Base-by-base conservation (phyloP, 2,113 vertebrate species). In the Dendrocopos noguchii region DNA sequence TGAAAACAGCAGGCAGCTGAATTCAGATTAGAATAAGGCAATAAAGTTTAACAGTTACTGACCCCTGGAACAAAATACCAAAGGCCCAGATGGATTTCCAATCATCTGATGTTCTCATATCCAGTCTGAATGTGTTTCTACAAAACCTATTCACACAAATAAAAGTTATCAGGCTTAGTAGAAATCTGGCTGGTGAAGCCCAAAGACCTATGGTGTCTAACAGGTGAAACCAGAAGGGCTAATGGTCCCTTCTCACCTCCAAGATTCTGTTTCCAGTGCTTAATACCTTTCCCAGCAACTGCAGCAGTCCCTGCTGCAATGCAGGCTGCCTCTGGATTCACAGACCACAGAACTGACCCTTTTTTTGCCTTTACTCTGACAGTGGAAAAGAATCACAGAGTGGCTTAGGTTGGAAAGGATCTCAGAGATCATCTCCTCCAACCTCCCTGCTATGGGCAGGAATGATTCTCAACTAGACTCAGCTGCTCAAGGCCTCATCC, bases 11-110 rank as follows among this genome's bases (percentile, higher is more conserved):
- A 55, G 34, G 60, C 46, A 85, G 27, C 85, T 76, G 18, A 93
- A 93, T 83, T 74, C 72, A 63, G 31, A 91, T 80, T 74, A 63
- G 67, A 85, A 80, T 55, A 77, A 85, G 19, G 19, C n/a, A 95
- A 63, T 63, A 76, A 87, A 77, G 85, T 66, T 82, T 77, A 93
- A 80, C 67, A 85, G 39, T 66, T 80, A 82, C 72, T 83, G 56
- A 74, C 79, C 84, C 27, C 56, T 75, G 46, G 67, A 85, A 74
- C 7, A 39, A 92, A 94, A 85, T 55, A 59, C 31, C 72, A 80
- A 60, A 72, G 42, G 56, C 87, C 36, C 34, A 70, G 75, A 87
- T 18, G 33, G 75, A 70, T 87, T 82, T 87, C 28, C n/a, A 70
- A 2, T 53, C 76, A 66, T 12, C 9, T 31, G 34, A 87, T 76